phyloP scores from a whole-genome alignment of 2,797 vertebrate species.

The Taeniopygia guttata region DNA sequence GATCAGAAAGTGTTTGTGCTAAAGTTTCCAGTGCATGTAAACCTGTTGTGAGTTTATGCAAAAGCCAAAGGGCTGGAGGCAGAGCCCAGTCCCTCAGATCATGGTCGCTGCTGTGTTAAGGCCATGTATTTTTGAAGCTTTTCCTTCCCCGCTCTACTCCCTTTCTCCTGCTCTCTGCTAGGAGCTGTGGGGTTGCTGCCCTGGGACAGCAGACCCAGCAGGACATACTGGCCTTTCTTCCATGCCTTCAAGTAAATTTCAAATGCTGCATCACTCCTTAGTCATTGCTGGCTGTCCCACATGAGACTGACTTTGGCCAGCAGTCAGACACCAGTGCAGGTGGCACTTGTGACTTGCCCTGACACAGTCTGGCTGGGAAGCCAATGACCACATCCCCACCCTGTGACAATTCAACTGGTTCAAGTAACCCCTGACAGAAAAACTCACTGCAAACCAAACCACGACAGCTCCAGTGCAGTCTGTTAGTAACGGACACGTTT shows the following conservation, averaged over 20 bases:
- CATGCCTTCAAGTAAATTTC: neutral
- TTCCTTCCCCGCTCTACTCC: neutral
- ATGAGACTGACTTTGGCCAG: rapidly evolving
- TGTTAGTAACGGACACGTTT: neutral
- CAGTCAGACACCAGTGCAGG: neutral
- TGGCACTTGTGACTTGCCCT: neutral
- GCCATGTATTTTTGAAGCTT: neutral
- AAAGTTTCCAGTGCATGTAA: slow-evolving; percentile 46
- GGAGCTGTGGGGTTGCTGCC: neutral
- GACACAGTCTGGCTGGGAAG: neutral
- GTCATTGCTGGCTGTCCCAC: neutral
- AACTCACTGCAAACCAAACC: neutral
- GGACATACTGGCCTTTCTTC: neutral
- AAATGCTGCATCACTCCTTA: neutral
- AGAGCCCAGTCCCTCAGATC: neutral
- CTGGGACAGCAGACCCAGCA: neutral
- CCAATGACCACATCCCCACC: neutral
- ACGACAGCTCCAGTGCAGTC: neutral
- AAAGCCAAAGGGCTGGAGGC: neutral
- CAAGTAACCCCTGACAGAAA: neutral
- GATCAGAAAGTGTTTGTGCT: slow-evolving; percentile 18
- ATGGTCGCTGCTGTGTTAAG: neutral
- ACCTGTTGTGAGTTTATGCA: neutral
- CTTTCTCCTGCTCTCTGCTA: neutral
- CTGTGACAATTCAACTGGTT: neutral